phyloP scores from a whole-genome alignment of 2,113 vertebrate species.

The Urocitellus parryii region DNA sequence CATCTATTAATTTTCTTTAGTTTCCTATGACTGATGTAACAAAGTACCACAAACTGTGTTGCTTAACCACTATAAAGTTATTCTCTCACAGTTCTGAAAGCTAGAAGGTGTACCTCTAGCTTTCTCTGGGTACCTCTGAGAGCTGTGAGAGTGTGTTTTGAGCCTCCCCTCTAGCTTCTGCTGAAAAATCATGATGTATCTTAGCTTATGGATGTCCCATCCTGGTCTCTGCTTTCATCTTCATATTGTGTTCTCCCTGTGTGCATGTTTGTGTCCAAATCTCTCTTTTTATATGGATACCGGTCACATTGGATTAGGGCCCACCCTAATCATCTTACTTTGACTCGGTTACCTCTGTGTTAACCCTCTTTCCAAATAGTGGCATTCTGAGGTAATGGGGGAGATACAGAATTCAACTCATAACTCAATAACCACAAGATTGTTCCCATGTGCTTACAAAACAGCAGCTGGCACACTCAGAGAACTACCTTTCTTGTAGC shows the following conservation, averaged over 20 bases:
- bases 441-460: background rate
- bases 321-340: background rate
- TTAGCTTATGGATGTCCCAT: background rate
- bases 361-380: background rate
- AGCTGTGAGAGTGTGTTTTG: accelerated
- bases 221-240: background rate
- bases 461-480: background rate
- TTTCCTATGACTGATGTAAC: background rate
- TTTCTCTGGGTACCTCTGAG: background rate
- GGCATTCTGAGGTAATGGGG: background rate
- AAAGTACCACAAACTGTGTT: background rate
- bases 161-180: background rate
- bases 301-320: background rate
- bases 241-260: background rate
- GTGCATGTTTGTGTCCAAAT: background rate
- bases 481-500: background rate
- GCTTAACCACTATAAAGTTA: background rate
- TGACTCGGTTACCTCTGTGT: background rate
- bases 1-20: background rate
- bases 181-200: background rate
- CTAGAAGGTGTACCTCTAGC: too few species aligned
- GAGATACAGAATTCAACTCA: background rate
- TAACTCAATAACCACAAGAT: background rate
- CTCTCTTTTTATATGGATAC: background rate
- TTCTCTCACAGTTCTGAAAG: background rate